phyloP scores from a whole-genome alignment of 2,888 invertebrate genomes.

The Cyaniris semiargus region DNA sequence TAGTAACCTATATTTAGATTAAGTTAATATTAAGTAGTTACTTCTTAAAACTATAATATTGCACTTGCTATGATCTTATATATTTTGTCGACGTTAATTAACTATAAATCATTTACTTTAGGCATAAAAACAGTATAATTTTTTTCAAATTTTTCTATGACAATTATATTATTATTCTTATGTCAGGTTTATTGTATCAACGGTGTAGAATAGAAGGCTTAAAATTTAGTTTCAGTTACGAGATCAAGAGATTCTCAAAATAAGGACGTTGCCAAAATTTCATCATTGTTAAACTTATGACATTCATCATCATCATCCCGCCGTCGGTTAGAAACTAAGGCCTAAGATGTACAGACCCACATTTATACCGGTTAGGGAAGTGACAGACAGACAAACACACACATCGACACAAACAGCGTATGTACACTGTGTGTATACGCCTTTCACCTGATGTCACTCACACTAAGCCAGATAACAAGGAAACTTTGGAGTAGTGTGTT shows the following conservation, averaged over 20 bases:
- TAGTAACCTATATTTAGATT: no score
- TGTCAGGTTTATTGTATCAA: no score
- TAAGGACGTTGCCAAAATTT: neutral
- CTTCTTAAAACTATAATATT: no score
- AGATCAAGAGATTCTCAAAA: neutral
- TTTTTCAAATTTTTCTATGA: no score
- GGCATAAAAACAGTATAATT: no score
- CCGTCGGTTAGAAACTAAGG: slow-evolving; percentile 64
- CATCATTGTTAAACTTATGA: slow-evolving; percentile 35
- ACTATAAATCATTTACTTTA: no score
- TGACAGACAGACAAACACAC: neutral
- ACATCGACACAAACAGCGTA: neutral
- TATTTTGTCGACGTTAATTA: no score
- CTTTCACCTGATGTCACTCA: neutral
- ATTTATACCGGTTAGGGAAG: slow-evolving; percentile 63
- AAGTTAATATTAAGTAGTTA: no score
- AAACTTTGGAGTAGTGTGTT: neutral
- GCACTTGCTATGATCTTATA: no score
- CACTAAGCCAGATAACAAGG: neutral
- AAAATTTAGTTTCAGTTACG: neutral
- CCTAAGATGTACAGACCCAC: slow-evolving; percentile 50
- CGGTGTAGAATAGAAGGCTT: no score
- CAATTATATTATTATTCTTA: no score
- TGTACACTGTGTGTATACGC: slow-evolving; percentile 7
- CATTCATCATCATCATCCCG: slow-evolving; percentile 44